Conservation (phyloP, 37 sponge, comb jelly and placozoan species). For the Ianthella basta region DNA sequence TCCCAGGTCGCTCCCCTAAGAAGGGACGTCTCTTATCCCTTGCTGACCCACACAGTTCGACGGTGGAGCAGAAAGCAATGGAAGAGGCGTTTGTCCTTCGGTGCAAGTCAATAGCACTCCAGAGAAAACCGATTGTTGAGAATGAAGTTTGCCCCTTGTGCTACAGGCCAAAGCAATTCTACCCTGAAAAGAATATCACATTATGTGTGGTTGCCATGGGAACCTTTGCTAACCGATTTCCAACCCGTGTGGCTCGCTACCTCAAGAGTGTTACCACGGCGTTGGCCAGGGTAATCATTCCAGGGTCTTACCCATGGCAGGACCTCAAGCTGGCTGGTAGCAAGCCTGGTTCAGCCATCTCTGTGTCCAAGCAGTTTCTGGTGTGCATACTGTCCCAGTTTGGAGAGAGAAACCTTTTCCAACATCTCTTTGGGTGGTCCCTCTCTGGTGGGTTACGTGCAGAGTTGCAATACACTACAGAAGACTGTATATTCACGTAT, state of each 20-base stretch:
- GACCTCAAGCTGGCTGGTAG: constrained; percentile 1
- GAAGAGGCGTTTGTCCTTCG: neutral
- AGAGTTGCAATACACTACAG: neutral
- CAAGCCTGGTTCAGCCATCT: constrained; percentile 55
- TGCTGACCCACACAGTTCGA: neutral
- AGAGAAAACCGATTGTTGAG: neutral
- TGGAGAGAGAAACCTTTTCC: constrained; percentile 61
- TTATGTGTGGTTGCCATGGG: constrained; percentile 45
- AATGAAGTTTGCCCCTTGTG: constrained; percentile 42
- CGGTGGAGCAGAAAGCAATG: neutral
- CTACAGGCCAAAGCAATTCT: constrained; percentile 18
- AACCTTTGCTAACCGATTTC: constrained; percentile 51
- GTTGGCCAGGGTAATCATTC: constrained; percentile 43
- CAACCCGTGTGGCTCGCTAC: constrained; percentile 40
- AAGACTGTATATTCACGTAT: neutral
- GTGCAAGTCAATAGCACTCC: neutral
- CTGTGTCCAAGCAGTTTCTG: constrained; percentile 59
- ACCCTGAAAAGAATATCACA: constrained; percentile 55
- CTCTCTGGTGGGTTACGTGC: neutral
- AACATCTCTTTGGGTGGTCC: constrained; percentile 60
- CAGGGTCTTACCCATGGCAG: constrained; percentile 64
- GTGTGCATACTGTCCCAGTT: constrained; percentile 57
- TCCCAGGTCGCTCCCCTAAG: too few relatives aligned
- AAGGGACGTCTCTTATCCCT: too few relatives aligned
- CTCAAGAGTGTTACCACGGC: constrained; percentile 54